Base-by-base conservation (phyloP, 2,888 invertebrate genomes). In the Theretra japonica region DNA sequence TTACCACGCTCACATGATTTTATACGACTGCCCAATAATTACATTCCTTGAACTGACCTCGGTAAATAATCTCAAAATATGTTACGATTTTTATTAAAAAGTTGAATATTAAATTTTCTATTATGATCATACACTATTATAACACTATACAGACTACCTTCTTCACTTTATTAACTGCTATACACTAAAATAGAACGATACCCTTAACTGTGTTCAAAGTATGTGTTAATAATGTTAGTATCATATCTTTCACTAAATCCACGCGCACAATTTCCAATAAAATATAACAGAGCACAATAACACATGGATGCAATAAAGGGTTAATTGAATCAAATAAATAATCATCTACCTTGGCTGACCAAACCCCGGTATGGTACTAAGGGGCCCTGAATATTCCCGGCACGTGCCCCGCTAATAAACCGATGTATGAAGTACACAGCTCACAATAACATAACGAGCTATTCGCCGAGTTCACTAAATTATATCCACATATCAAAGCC, bases 391-490 rank as follows among this genome's bases (percentile, higher is more conserved):
- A 80, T 86, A 93, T 92, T 90, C 91, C 77, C 78, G 81, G 85
- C 93, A 93, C 93, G 93, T 83, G 80, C 86, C 77, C 78, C 75
- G 76, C 90, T 93, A 93, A 93, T 93, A 92, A 92, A 90, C 83
- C 88, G 85, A 90, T 89, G 85, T 88, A 92, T 89, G 88, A 87
- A 90, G 88, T 88, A 88, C 82, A 83, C 79, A 82, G 80, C 83
- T 59, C 77, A 79, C 82, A 85, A 84, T 79, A 85, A 85, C 84
- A 85, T 85, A 84, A 83, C 77, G 74, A 83, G 75, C 76, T 82
- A 78, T 84, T 77, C 77, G 79, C 75, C 76, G 78, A 75, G 79
- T 79, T 82, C 82, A 81, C 81, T 77, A 83, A 82, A 83, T 85
- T 82, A 84, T 81, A 60, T 60, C 53, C 53, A 53, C 59, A 58